phyloP scores from a whole-genome alignment of 2,113 vertebrate species.

The Catharus bicknelli region DNA sequence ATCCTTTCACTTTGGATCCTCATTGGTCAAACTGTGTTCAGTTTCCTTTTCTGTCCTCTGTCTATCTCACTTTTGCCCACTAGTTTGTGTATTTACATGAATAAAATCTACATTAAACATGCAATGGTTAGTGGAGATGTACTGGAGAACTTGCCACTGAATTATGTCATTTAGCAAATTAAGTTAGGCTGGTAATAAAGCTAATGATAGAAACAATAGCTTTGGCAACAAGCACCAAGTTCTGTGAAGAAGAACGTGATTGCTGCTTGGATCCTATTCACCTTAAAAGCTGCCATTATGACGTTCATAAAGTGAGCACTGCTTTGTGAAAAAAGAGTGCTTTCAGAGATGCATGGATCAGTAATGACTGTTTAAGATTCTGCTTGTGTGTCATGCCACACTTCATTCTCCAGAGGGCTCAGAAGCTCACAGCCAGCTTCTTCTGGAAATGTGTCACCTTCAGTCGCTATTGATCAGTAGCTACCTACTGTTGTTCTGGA shows the following conservation, averaged over 20 bases:
- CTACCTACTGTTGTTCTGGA: constrained; percentile 30
- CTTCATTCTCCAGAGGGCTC: not conserved
- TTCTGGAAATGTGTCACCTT: constrained; percentile 26
- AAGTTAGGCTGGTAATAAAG: constrained; percentile 22
- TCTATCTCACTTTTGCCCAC: not conserved
- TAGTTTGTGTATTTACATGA: not conserved
- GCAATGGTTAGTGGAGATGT: not conserved
- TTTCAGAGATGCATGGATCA: not conserved
- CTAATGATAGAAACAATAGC: constrained; percentile 43
- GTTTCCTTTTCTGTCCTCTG: not conserved
- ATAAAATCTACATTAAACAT: not conserved
- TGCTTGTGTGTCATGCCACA: not conserved
- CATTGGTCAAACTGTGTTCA: not conserved
- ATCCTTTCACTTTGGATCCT: not conserved
- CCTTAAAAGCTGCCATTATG: constrained; percentile 18
- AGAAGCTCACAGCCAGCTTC: not conserved
- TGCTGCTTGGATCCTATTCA: constrained; percentile 10
- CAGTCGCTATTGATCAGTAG: constrained; percentile 16
- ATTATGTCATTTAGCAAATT: constrained; percentile 13
- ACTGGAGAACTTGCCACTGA: not conserved
- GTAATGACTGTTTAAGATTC: constrained; percentile 38
- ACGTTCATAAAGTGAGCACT: not conserved
- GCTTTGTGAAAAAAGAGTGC: not conserved
- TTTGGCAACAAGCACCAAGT: not conserved
- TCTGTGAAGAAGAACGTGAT: not conserved